These are phyloP conservation scores for Eunapius fragilis DNA, from an alignment of 37 sponge, comb jelly and placozoan species.

Conservation along the genomic window DNA sequence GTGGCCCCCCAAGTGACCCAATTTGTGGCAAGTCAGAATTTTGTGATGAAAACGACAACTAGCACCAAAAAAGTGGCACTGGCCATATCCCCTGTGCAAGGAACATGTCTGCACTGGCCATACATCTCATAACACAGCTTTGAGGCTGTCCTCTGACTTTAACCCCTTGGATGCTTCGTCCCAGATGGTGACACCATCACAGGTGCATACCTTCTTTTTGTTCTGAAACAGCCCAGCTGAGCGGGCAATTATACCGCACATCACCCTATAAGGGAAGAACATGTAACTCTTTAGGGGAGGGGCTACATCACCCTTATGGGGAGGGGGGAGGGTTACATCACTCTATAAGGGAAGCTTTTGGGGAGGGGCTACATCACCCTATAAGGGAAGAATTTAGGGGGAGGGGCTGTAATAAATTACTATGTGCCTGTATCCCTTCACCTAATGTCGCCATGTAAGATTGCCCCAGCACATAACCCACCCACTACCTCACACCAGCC, in stretches of 20 bases:
- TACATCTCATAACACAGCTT: not conserved
- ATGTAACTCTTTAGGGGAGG: too few relatives aligned
- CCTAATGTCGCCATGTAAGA: not conserved
- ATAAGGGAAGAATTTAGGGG: too few relatives aligned
- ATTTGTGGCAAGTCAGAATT: not conserved
- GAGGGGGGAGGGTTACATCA: too few relatives aligned
- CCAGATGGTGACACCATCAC: slow-evolving; percentile 89
- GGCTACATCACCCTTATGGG: too few relatives aligned
- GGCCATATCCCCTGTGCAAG: too few relatives aligned
- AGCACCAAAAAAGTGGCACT: not conserved
- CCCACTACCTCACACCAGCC: not conserved
- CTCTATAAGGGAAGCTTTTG: too few relatives aligned
- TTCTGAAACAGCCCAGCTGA: slow-evolving; percentile 91
- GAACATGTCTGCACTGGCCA: not conserved
- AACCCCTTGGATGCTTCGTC: slow-evolving; percentile 60
- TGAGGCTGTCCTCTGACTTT: not conserved
- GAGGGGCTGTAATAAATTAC: not conserved
- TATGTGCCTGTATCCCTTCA: too few relatives aligned
- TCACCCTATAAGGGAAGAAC: slow-evolving; percentile 19
- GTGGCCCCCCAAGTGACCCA: too few relatives aligned
- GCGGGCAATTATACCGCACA: slow-evolving; percentile 83
- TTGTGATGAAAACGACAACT: not conserved
- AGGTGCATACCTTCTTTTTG: slow-evolving; percentile 81
- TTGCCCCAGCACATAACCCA: not conserved
- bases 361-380: too few relatives aligned